A percentile compares a stretch with the other conserved stretches of the same genome.
Evolutionary conservation across 2,888 invertebrate species (phyloP).

Genomic region (Drosophila planitibia): DNA sequence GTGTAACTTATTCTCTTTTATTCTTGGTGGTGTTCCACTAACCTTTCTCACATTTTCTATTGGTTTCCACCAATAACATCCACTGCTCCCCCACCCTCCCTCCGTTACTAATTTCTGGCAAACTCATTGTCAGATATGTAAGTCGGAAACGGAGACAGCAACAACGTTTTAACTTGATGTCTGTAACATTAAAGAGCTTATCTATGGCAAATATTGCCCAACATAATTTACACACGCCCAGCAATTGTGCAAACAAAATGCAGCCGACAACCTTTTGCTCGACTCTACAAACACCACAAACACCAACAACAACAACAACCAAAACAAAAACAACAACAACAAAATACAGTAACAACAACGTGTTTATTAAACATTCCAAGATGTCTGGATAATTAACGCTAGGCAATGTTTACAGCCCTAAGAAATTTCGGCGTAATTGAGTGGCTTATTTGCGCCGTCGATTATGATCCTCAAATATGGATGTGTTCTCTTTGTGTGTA

Average conservation of each 20-base stretch:
- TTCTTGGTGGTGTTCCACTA: conserved; percentile 36
- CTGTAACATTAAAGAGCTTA: conserved; percentile 50
- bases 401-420: conserved; percentile 38
- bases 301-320: conserved; percentile 11
- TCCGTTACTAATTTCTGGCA: neutral
- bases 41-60: conserved; percentile 55
- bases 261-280: conserved; percentile 65
- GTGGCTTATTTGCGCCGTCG: conserved; percentile 67
- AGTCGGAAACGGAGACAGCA: conserved; percentile 30
- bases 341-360: conserved; percentile 22
- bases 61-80: conserved; percentile 29
- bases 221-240: conserved; percentile 70
- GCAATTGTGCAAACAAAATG: conserved; percentile 75
- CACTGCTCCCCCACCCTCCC: neutral
- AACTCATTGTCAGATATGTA: conserved; percentile 25
- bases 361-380: conserved; percentile 47
- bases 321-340: conserved; percentile 25
- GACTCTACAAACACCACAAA: conserved; percentile 14
- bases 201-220: conserved; percentile 71
- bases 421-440: conserved; percentile 75
- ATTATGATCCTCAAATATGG: conserved; percentile 9
- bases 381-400: conserved; percentile 64
- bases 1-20: neutral
- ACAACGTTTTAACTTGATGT: conserved; percentile 27
- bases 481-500: conserved; percentile 2